Evolutionary conservation across 2,113 vertebrate species (phyloP).

Genomic region (Suricata suricatta): DNA sequence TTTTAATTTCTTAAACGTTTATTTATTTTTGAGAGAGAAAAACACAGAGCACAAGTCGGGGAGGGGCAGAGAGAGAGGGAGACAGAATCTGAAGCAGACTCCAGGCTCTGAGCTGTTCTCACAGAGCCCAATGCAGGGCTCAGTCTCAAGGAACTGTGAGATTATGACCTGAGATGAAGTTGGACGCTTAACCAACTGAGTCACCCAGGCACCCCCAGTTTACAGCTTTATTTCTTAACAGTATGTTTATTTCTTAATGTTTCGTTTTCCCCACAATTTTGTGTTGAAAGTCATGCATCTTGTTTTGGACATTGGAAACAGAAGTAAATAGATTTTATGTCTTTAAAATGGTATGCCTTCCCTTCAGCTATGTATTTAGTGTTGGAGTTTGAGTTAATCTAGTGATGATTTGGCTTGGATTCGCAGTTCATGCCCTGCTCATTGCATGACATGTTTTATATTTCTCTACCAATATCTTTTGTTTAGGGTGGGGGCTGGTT

Average conservation of each 20-base stretch:
- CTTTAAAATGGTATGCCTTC: not conserved
- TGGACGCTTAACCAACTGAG: too few relatives aligned
- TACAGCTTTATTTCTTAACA: not conserved
- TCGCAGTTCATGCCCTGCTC: not conserved
- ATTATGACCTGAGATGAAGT: too few relatives aligned
- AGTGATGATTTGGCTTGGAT: not conserved
- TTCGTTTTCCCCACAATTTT: not conserved
- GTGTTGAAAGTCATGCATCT: not conserved
- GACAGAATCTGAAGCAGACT: too few relatives aligned
- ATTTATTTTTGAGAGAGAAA: not conserved
- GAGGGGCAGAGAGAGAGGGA: too few relatives aligned
- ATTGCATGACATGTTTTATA: not conserved
- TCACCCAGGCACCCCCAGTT: not conserved
- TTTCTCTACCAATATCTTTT: not conserved
- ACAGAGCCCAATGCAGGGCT: too few relatives aligned
- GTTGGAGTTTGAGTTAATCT: not conserved
- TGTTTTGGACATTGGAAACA: not conserved
- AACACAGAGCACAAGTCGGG: too few relatives aligned
- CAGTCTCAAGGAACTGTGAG: too few relatives aligned
- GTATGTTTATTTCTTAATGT: not conserved
- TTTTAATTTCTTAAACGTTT: not conserved
- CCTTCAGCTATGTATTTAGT: not conserved
- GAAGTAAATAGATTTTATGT: not conserved
- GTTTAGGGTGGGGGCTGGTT: not conserved
- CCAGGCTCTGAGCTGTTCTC: too few relatives aligned